These are phyloP conservation scores for Augochlorella aurata DNA, from an alignment of 2,888 invertebrate species.

Conservation along the genomic window DNA sequence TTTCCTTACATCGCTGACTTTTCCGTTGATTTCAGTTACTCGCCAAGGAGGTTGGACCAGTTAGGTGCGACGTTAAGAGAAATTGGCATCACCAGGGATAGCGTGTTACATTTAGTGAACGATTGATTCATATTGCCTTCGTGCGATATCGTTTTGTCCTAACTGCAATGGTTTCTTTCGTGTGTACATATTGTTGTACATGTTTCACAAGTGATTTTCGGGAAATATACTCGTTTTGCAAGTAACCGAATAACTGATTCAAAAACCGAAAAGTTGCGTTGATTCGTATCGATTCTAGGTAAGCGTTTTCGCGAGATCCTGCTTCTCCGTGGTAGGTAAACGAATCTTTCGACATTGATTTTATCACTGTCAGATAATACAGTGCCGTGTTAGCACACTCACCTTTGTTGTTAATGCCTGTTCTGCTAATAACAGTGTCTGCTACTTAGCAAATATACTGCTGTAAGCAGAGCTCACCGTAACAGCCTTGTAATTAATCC, in stretches of 20 bases:
- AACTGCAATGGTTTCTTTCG: not conserved
- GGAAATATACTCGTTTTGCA: conserved; percentile 11
- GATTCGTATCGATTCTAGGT: conserved; percentile 4
- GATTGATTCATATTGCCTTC: conserved; percentile 57
- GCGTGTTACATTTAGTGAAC: conserved; percentile 76
- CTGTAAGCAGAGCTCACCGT: conserved; percentile 21
- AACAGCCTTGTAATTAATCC: conserved; percentile 45
- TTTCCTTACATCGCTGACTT: not conserved
- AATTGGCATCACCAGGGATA: conserved; percentile 75
- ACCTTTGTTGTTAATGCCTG: not conserved
- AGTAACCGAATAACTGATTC: not conserved
- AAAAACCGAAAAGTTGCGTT: not conserved
- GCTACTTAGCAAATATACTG: conserved; percentile 20
- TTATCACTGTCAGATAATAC: conserved; percentile 29
- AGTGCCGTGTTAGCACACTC: not conserved
- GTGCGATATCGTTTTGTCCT: no score
- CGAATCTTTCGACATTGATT: not conserved
- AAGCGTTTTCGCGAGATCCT: not conserved
- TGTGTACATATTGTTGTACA: not conserved
- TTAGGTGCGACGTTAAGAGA: conserved; percentile 68
- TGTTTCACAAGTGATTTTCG: not conserved
- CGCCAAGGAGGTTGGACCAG: conserved; percentile 71
- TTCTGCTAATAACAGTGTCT: not conserved
- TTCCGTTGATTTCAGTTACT: conserved; percentile 65
- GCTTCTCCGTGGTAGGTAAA: conserved; percentile 14